Percentiles rank a stretch among this genome's conserved stretches.
These are phyloP conservation scores for Lamprotornis superbus DNA, from an alignment of 2,113 vertebrate species.

Conservation along the genomic window DNA sequence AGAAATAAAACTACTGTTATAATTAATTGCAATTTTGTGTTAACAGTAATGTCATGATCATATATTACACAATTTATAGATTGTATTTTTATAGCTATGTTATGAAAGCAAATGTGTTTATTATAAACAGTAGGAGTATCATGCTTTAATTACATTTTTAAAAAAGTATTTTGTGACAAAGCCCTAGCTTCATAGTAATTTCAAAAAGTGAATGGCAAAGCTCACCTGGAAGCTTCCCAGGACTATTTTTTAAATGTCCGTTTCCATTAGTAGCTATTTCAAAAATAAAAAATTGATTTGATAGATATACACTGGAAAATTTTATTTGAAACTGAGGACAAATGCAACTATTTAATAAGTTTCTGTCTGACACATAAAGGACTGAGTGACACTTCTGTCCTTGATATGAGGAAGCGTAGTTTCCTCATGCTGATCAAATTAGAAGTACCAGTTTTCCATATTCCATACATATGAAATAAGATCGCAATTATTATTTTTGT, in stretches of 20 bases:
- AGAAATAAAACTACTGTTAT: neutral
- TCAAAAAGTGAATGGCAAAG: neutral
- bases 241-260: neutral
- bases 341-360: neutral
- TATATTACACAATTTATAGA: neutral
- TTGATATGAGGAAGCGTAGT: neutral
- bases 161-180: neutral
- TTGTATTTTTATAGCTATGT: neutral
- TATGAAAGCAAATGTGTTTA: neutral
- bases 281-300: neutral
- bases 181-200: neutral
- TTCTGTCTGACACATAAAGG: neutral
- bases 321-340: neutral
- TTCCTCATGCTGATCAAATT: neutral
- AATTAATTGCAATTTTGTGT: neutral
- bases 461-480: neutral
- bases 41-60: neutral
- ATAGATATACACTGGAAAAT: neutral
- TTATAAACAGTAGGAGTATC: neutral
- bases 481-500: neutral
- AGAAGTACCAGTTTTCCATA: neutral
- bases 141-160: neutral
- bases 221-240: neutral
- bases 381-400: neutral
- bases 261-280: neutral